A percentile compares a stretch with the other conserved stretches of the same genome.
Conservation (phyloP, 1,140 invertebrate genomes). For the Mactra quadrangularis region DNA sequence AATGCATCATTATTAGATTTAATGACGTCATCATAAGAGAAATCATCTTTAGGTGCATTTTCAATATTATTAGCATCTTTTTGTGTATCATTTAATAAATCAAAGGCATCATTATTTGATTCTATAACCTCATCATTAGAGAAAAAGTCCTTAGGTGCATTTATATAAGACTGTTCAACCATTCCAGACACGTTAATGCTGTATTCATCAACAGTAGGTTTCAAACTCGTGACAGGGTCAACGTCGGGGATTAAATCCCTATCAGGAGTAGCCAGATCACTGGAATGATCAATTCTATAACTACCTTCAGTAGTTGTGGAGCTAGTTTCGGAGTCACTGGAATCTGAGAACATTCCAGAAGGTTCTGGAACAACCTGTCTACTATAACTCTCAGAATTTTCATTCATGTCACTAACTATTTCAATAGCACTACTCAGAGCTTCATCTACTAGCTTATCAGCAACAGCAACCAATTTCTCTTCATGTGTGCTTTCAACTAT, state of each 20-base stretch:
- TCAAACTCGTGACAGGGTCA: background rate
- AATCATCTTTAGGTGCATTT: too few species aligned
- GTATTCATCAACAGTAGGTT: too few species aligned
- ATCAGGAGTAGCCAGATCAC: conserved; percentile 27
- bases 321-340: conserved; percentile 62
- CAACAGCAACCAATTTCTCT: background rate
- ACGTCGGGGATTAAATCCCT: conserved; percentile 2
- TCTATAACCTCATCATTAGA: too few species aligned
- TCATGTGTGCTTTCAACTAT: background rate
- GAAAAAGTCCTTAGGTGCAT: too few species aligned
- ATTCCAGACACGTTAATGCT: too few species aligned
- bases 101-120: too few species aligned
- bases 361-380: background rate
- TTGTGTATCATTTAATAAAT: too few species aligned
- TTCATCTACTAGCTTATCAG: conserved; percentile 44
- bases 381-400: conserved; percentile 3
- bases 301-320: conserved; percentile 73
- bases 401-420: conserved; percentile 20
- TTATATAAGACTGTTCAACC: too few species aligned
- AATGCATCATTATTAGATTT: too few species aligned
- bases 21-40: too few species aligned
- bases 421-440: conserved; percentile 42
- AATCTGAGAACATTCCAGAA: conserved; percentile 8
- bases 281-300: conserved; percentile 58
- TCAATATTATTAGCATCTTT: too few species aligned